A percentile compares a stretch with the other conserved stretches of the same genome.
phyloP scores from a whole-genome alignment of 2,888 invertebrate species.

The Lasioglossum zephyrum region DNA sequence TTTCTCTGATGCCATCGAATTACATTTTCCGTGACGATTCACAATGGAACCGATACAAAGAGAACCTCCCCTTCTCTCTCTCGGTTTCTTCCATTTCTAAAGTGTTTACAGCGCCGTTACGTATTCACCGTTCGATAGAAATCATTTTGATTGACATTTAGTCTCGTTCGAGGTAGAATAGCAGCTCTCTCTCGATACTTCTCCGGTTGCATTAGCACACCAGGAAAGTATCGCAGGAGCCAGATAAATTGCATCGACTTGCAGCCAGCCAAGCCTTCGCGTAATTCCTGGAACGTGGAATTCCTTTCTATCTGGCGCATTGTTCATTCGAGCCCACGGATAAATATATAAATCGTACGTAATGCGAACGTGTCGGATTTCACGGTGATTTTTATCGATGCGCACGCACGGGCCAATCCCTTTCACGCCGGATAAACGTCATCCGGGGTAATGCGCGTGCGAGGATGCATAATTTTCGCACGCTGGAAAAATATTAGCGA shows the following conservation, averaged over 20 bases:
- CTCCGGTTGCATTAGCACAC: neutral
- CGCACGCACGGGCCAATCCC: neutral
- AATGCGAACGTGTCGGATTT: slow-evolving; percentile 44
- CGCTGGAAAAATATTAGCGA: slow-evolving; percentile 45
- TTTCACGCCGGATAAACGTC: slow-evolving; percentile 26
- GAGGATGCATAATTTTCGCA: slow-evolving; percentile 32
- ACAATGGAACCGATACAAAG: slow-evolving; percentile 4
- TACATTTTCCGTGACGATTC: neutral
- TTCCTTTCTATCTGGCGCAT: neutral
- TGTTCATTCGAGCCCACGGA: neutral
- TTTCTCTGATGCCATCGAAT: neutral
- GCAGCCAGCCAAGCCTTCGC: neutral
- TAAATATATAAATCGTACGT: slow-evolving; percentile 47
- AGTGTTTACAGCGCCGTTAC: neutral
- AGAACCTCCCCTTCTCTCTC: neutral
- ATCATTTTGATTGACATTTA: neutral
- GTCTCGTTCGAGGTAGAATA: neutral
- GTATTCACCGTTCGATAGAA: neutral
- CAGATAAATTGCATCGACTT: neutral
- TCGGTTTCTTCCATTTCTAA: neutral
- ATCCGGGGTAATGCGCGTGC: neutral
- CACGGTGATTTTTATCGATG: slow-evolving; percentile 41
- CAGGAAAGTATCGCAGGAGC: neutral
- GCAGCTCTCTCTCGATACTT: neutral
- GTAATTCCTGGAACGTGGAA: neutral